Evolutionary conservation across 1,140 invertebrate genomes (phyloP).

Genomic region (Lanistes nyassanus): DNA sequence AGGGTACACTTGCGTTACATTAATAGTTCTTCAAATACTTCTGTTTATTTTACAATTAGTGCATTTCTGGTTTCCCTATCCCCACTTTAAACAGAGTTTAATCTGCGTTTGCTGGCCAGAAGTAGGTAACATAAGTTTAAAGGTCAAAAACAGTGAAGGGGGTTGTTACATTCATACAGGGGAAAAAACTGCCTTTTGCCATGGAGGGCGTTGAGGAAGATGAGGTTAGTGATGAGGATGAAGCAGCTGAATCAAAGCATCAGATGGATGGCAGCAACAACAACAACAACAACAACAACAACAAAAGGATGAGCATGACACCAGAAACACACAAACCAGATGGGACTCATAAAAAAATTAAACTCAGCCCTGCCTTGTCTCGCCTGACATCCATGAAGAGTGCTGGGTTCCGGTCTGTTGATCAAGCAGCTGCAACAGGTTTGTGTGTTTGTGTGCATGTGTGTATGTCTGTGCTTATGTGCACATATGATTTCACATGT

Average conservation of each 20-base stretch:
- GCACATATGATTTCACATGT: not conserved
- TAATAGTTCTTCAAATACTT: no score
- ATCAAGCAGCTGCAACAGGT: constrained; percentile 61
- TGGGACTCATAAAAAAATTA: constrained; percentile 44
- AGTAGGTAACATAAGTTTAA: no score
- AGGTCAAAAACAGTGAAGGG: no score
- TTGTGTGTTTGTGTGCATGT: constrained; percentile 27
- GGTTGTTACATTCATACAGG: no score
- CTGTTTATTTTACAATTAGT: no score
- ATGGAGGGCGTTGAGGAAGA: constrained; percentile 42
- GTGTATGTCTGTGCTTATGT: not conserved
- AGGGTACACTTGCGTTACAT: no score
- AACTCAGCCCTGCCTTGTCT: constrained; percentile 65
- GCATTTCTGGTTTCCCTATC: no score
- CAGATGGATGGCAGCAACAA: constrained; percentile 37
- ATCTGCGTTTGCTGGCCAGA: no score
- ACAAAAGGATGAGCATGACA: constrained; percentile 20
- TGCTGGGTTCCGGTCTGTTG: constrained; percentile 67
- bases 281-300: constrained; percentile 30
- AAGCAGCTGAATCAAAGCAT: constrained; percentile 51
- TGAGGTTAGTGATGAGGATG: constrained; percentile 61
- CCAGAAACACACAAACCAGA: constrained; percentile 35
- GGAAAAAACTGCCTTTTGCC: constrained; percentile 48
- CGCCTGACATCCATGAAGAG: constrained; percentile 69
- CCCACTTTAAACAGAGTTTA: no score